Base-by-base conservation (phyloP, 2,888 invertebrate genomes). In the Drosophila niveifrons region DNA sequence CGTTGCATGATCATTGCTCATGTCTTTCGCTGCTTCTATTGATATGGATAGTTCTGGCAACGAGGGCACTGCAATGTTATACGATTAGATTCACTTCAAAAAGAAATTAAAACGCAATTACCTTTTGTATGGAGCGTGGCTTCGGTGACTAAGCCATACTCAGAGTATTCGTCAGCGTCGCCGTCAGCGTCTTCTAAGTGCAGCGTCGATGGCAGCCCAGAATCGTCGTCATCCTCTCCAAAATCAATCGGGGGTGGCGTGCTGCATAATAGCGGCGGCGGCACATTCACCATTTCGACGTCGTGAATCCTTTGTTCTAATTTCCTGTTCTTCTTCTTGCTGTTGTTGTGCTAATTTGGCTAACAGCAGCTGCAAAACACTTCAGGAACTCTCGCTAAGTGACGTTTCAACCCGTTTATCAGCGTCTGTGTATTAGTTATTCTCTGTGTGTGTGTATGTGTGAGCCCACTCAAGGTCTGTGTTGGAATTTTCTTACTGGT, bases 241-340 rank as follows among this genome's bases (percentile, higher is more conserved):
- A 91, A 92, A 74, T 93, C 93, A 76, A 94, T 93, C 44, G 94
- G 94, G 50, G 94, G 94, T 61, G 94, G 94, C 50, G 94, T 93
- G 87, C 93, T 93, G 84, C 94, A 94, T 67, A 94, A 90, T 66
- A 94, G 91, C 69, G 94, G 94, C 76, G 94, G 94, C 76, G 94
- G 94, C 83, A 94, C 84, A 56, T 90, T 90, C 50, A 86, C 93
- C 88, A 93, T 91, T 93, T 92, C 93, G 31, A 10, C 31, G 31
- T 31, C 31, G 93, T 52, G 61, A 34, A 46, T 62, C 61, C 61
- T 62, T 62, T 62, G 61, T 61, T 52, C 44, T 23, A 61, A 52
- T 50, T 63, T 62, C 31, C n/a, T n/a, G 13, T 23, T 48, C 2
- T 53, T 43, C 2, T 52, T 47, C 17, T 64, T 66, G 66, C 69